These are phyloP conservation scores for Sapajus apella DNA, from an alignment of 2,113 vertebrate species.

Conservation along the genomic window DNA sequence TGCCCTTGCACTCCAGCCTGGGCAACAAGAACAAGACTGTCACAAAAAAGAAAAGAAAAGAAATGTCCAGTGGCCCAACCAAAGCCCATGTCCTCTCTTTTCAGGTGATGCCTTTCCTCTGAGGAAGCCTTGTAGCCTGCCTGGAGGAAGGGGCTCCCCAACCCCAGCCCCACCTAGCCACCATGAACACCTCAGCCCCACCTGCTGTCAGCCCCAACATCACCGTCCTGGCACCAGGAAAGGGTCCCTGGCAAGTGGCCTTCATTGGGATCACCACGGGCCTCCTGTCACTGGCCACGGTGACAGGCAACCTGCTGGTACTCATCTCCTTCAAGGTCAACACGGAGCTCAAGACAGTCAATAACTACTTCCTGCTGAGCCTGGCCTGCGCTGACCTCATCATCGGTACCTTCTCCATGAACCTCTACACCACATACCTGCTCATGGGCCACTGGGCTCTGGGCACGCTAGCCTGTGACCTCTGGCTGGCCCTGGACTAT, in stretches of 20 bases:
- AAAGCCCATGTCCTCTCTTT: background rate
- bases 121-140: slow-evolving; percentile 11
- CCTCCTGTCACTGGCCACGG: slow-evolving; percentile 85
- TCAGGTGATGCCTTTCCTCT: slow-evolving; percentile 64
- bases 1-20: too few relatives aligned
- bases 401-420: slow-evolving; percentile 88
- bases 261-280: slow-evolving; percentile 85
- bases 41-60: too few relatives aligned
- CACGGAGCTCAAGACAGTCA: slow-evolving; percentile 87
- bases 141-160: slow-evolving; percentile 13
- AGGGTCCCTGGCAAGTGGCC: slow-evolving; percentile 84
- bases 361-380: slow-evolving; percentile 89
- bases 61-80: background rate
- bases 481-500: slow-evolving; percentile 89
- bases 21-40: too few relatives aligned
- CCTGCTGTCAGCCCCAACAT: slow-evolving; percentile 77
- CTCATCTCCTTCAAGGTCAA: slow-evolving; percentile 89
- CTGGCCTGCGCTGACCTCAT: slow-evolving; percentile 88
- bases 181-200: slow-evolving; percentile 81
- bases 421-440: slow-evolving; percentile 88
- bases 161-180: background rate
- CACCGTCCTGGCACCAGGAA: slow-evolving; percentile 56
- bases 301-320: slow-evolving; percentile 87
- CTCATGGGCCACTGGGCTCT: slow-evolving; percentile 87
- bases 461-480: slow-evolving; percentile 85